Conservation (phyloP, 1,140 invertebrate genomes). For the Zophobas morio region DNA sequence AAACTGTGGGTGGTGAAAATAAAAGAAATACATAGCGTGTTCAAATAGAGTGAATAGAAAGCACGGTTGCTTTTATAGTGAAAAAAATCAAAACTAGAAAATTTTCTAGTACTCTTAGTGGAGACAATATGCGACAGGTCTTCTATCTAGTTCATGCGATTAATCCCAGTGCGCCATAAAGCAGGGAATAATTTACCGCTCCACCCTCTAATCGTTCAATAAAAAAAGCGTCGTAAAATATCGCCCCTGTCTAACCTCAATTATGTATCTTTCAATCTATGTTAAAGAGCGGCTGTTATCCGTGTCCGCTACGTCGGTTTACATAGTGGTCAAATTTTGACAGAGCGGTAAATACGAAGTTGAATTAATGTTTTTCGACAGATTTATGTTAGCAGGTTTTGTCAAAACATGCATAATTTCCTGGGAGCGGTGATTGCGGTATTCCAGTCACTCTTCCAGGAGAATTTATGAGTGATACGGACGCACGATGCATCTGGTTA, state of each 20-base stretch:
- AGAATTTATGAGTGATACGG: not conserved
- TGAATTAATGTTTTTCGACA: not conserved
- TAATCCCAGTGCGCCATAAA: not conserved
- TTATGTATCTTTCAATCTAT: slow-evolving; percentile 29
- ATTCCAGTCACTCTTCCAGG: not conserved
- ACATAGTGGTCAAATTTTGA: slow-evolving; percentile 18
- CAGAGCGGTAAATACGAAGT: not conserved
- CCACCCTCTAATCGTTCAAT: slow-evolving; percentile 6
- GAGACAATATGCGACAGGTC: too few species aligned
- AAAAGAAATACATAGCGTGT: too few species aligned
- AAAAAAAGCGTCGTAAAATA: slow-evolving; percentile 32
- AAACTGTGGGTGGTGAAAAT: too few species aligned
- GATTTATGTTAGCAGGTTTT: not conserved
- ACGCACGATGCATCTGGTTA: not conserved
- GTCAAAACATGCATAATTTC: slow-evolving; percentile 8
- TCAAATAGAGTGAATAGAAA: too few species aligned
- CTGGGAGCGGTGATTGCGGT: not conserved
- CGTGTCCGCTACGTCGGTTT: not conserved
- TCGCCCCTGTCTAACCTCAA: slow-evolving; percentile 24
- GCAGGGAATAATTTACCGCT: slow-evolving; percentile 9
- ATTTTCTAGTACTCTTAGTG: too few species aligned
- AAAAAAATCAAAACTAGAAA: too few species aligned
- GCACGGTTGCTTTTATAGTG: too few species aligned
- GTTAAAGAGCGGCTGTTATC: slow-evolving; percentile 1
- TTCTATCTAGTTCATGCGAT: too few species aligned